Evolutionary conservation across 2,888 invertebrate species (phyloP), one percentile per base, ranked within the genome.

Genomic region (Cacoxenus indagator): DNA sequence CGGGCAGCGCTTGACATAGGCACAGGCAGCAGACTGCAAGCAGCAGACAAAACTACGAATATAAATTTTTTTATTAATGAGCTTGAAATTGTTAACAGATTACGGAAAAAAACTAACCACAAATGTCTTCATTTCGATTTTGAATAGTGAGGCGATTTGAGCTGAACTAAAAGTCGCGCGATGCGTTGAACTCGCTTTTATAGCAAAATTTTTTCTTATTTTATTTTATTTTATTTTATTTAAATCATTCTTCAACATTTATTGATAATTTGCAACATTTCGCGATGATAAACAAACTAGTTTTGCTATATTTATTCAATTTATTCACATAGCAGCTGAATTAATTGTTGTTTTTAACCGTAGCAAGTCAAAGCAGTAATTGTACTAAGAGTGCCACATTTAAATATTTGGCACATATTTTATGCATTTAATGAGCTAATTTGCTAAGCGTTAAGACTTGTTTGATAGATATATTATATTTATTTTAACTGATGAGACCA

Each of bases 261-360:
- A 62, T 62, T 45, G 45, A n/a, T 76, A 82, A 80, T 80, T 79
- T 75, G 82, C 82, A 74, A 75, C 72, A 72, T 70, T 80, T 72
- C 73, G 67, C 67, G 66, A 68, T 19, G 51, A 17, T 27, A 26
- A 4, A 26, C 51, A 79, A 81, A 78, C 78, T 65, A 67, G 82
- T 80, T 78, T 76, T 59, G 9, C 51, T 62, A 51, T 54, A 66
- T 70, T 69, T 65, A 59, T 57, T 71, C 65, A 24, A 65, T 31
- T 29, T 65, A 31, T 51, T 31, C 14, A 51, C 64, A 22, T 9
- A 26, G n/a, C 3, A 19, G 29, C 17, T n/a, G 14, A 26, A 55
- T n/a, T 5, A 55, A 27, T n/a, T 55, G 55, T 55, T 6, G 27
- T 55, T 48, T 9, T 48, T 11, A 0, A 14, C 14, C 37, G 37